Conservation (phyloP, 1,140 invertebrate genomes). For the Bombus breviceps region DNA sequence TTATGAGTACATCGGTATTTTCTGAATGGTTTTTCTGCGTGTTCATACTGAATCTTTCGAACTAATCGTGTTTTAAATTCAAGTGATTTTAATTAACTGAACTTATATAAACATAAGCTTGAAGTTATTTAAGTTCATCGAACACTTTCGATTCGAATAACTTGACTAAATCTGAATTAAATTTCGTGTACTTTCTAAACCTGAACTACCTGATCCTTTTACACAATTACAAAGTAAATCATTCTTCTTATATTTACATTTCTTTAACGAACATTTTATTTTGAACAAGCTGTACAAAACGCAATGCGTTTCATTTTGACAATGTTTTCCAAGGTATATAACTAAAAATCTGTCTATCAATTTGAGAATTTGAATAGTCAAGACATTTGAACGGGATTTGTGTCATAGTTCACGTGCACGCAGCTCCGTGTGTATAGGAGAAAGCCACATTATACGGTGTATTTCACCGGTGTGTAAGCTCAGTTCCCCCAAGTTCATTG, state of each 20-base stretch:
- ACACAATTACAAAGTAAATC: too few relatives aligned
- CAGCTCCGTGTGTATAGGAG: neutral
- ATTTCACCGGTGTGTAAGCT: conserved; percentile 16
- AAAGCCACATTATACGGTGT: conserved; percentile 16
- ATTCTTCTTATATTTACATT: too few relatives aligned
- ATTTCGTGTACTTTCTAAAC: too few relatives aligned
- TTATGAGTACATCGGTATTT: neutral
- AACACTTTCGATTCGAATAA: too few relatives aligned
- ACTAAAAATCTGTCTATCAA: neutral
- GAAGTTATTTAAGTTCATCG: too few relatives aligned
- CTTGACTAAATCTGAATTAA: too few relatives aligned
- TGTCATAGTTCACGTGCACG: conserved; percentile 33
- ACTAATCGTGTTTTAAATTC: too few relatives aligned
- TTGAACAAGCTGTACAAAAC: neutral
- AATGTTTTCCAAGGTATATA: neutral
- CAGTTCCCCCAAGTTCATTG: conserved; percentile 55
- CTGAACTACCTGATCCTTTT: too few relatives aligned
- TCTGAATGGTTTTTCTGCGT: neutral
- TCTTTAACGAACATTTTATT: neutral
- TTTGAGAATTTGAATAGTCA: too few relatives aligned
- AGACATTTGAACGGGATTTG: conserved; percentile 21
- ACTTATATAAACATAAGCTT: too few relatives aligned
- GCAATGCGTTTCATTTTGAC: neutral
- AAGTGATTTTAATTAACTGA: too few relatives aligned
- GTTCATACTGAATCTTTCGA: too few relatives aligned